These are phyloP conservation scores for Phrynocephalus guinanensis DNA, from an alignment of 2,797 vertebrate genomes.

Conservation along the genomic window DNA sequence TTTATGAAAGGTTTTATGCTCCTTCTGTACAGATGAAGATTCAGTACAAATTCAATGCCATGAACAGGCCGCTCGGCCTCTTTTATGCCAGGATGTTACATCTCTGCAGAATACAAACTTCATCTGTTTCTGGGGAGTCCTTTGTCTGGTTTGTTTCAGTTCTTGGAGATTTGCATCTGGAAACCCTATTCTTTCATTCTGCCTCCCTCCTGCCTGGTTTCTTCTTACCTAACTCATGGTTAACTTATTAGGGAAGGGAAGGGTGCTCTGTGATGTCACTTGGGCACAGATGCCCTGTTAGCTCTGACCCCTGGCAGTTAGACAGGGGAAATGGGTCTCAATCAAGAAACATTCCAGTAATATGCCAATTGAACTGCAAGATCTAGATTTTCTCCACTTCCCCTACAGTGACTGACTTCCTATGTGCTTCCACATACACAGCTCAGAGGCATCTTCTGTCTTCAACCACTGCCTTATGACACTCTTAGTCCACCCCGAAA, in stretches of 20 bases:
- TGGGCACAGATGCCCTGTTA: not conserved
- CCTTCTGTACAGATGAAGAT: not conserved
- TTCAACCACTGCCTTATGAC: conserved; percentile 4
- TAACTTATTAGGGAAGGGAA: not conserved
- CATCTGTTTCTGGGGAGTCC: not conserved
- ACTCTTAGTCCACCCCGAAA: not conserved
- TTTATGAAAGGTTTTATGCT: not conserved
- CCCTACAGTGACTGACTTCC: not conserved
- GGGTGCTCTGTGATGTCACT: not conserved
- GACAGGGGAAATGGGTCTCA: not conserved
- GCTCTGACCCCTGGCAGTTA: not conserved
- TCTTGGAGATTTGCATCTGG: not conserved
- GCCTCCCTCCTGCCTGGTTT: not conserved
- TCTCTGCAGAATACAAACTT: not conserved
- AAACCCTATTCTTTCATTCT: not conserved
- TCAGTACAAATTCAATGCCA: too few relatives aligned
- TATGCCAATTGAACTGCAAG: not conserved
- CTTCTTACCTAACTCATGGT: not conserved
- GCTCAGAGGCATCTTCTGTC: conserved; percentile 18
- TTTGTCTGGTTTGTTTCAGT: not conserved
- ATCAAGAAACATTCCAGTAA: not conserved
- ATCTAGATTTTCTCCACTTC: not conserved
- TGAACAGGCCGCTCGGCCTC: not conserved
- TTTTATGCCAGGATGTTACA: not conserved
- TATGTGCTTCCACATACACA: not conserved